Evolutionary conservation across 2,888 invertebrate genomes (phyloP), one percentile per base, ranked within the genome.

Genomic region (Pegoplata infirma): DNA sequence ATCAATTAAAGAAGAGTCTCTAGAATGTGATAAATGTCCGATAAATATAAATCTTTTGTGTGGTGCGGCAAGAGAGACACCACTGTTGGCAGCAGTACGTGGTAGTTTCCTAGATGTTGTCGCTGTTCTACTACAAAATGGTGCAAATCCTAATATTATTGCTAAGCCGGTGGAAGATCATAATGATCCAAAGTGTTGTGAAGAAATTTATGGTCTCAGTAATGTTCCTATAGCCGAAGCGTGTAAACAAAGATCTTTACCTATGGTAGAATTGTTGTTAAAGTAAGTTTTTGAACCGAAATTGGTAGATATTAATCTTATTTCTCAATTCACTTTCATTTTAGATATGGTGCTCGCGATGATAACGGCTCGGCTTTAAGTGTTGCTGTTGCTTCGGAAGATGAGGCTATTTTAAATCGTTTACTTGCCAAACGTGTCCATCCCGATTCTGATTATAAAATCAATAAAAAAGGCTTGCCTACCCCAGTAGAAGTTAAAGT

Each of bases 381-480:
- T 32, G 94, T 96, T 80, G 95, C 96, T 5, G 94, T 95, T 1
- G 90, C 91, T 19, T 93, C 93, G 82, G 92, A 93, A 16, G 95
- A 97, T 85, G 94, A 94, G 85, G 91, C 92, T 0, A 92, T 97
- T 5, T 93, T 95, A 6, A 94, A 96, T 12, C 94, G 94, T 81
- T 90, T 98, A 21, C 90, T 98, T n/a, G 94, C 97, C 0, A 94
- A 95, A 58, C 95, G 96, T 89, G 96, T 96, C 0, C 94, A 96
- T 89, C 93, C 96, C 0, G 99, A 99, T 90, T 95, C 96, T 0
- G 98, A 98, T 85, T 95, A 94, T 89, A 96, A 96, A 89, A 94
- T 99, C 56, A 98, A 98, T 90, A 97, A 96, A 87, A 94, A 95
- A 81, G 93, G 94, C 1, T 93, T 97, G 89, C 88, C 89, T 19